phyloP scores from a whole-genome alignment of 2,113 vertebrate genomes.

The Phylloscopus trochiloides region DNA sequence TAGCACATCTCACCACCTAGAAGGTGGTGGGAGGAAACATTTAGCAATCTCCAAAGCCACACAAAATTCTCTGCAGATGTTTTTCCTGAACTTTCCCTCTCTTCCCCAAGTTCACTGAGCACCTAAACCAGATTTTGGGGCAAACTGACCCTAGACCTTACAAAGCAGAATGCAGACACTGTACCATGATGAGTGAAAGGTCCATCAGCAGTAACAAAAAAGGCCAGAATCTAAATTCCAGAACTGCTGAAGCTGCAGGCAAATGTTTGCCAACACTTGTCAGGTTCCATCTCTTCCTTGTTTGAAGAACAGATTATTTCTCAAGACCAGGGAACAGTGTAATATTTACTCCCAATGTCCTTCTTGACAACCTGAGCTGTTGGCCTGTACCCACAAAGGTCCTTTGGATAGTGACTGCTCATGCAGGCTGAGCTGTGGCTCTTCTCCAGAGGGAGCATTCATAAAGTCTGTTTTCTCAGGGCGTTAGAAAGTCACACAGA shows the following conservation, averaged over 20 bases:
- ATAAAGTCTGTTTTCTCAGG: background rate
- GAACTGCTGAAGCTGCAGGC: background rate
- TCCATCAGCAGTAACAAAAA: background rate
- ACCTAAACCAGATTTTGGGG: background rate
- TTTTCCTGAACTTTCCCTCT: background rate
- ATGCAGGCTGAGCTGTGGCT: background rate
- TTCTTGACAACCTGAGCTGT: background rate
- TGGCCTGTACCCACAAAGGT: background rate
- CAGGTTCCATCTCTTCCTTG: background rate
- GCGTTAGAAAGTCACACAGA: background rate
- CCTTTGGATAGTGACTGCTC: background rate
- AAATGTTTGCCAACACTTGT: background rate
- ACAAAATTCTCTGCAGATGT: background rate
- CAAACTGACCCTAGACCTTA: background rate
- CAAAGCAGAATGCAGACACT: background rate
- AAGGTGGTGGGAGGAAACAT: background rate
- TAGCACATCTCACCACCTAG: background rate
- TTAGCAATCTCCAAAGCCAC: background rate
- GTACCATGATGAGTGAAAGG: fast-evolving
- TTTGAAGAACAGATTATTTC: slow-evolving; percentile 13
- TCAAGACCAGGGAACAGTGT: background rate
- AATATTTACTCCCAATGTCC: background rate
- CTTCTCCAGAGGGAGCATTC: background rate
- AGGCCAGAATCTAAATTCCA: background rate
- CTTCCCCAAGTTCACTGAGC: background rate